Evolutionary conservation across 2,888 invertebrate genomes (phyloP).

Genomic region (Xylocampa areola): DNA sequence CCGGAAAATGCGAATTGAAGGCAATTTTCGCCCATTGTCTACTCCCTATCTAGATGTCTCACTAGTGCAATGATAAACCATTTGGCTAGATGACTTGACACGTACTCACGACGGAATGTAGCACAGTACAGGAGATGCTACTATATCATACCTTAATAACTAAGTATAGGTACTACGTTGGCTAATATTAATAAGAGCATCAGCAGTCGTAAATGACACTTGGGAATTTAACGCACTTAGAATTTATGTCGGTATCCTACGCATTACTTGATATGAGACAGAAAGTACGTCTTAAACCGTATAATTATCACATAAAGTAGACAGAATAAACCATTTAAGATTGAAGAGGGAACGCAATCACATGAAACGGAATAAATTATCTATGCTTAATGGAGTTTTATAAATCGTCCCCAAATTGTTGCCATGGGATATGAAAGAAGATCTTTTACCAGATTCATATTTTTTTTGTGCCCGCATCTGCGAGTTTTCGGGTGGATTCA

Average conservation of each 20-base stretch:
- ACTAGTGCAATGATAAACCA: constrained; percentile 53
- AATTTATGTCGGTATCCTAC: constrained; percentile 15
- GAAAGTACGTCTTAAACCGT: constrained; percentile 23
- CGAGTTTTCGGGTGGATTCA: constrained; percentile 63
- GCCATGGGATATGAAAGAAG: constrained; percentile 35
- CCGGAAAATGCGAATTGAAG: constrained; percentile 89
- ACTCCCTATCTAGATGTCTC: constrained; percentile 69
- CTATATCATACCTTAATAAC: constrained; percentile 7
- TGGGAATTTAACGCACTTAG: constrained; percentile 43
- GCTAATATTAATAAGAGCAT: constrained; percentile 40
- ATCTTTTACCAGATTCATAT: constrained; percentile 44
- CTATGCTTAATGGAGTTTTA: constrained; percentile 54
- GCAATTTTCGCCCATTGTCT: constrained; percentile 83
- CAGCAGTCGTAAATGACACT: constrained; percentile 37
- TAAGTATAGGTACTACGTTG: constrained; percentile 15
- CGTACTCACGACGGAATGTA: constrained; percentile 20
- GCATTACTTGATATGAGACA: constrained; percentile 14
- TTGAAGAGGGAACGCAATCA: constrained; percentile 9
- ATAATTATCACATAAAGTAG: constrained; percentile 13
- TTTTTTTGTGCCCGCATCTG: constrained; percentile 80
- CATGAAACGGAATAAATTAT: constrained; percentile 31
- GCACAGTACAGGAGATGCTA: constrained; percentile 18
- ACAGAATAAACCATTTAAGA: constrained; percentile 1
- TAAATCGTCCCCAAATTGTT: constrained; percentile 43
- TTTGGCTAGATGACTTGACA: constrained; percentile 38